Conservation (phyloP, 2,113 vertebrate species). For the Marcusenius ussheri region DNA sequence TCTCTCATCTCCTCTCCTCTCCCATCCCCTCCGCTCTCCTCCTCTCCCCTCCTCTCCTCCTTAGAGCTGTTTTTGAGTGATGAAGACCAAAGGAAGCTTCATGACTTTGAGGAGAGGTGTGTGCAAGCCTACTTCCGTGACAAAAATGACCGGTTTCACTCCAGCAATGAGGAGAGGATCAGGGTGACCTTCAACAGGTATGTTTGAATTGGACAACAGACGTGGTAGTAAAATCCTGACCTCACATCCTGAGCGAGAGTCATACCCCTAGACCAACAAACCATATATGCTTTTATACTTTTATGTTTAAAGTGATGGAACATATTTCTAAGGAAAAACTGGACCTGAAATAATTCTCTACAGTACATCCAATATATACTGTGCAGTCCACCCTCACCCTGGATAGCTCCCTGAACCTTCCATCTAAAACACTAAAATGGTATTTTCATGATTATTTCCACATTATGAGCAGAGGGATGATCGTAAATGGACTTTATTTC, state of each 20-base stretch:
- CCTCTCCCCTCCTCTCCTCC: neutral
- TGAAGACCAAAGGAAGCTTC: conserved; percentile 97
- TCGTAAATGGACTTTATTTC: neutral
- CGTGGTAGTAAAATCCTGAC: neutral
- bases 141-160: conserved; percentile 93
- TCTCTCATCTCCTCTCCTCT: neutral
- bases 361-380: neutral
- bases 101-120: conserved; percentile 97
- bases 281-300: neutral
- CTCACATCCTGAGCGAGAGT: neutral
- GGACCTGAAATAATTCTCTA: neutral
- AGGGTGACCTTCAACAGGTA: conserved; percentile 92
- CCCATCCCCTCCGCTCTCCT: too few species aligned
- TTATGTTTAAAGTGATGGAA: neutral
- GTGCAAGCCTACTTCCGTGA: conserved; percentile 97
- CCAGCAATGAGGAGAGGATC: conserved; percentile 92
- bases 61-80: conserved; percentile 91
- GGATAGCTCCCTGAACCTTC: neutral
- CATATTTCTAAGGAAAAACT: neutral
- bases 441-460: neutral
- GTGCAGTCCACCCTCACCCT: too few species aligned
- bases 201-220: neutral
- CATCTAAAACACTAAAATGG: neutral
- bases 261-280: neutral
- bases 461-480: neutral